phyloP scores from a whole-genome alignment of 2,888 invertebrate species.

The Lepidochrysops patricia region DNA sequence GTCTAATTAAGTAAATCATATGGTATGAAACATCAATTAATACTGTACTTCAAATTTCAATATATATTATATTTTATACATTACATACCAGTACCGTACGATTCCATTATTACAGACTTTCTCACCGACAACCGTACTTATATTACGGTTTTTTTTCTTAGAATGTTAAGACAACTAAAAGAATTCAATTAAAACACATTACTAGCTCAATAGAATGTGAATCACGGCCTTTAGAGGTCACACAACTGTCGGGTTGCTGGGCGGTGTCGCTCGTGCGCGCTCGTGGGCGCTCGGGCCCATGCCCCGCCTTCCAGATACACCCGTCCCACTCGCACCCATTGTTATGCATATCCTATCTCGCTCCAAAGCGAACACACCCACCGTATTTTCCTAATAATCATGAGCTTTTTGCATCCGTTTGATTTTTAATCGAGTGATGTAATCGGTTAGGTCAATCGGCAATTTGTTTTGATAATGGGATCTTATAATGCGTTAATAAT shows the following conservation, averaged over 20 bases:
- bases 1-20: no score
- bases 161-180: no score
- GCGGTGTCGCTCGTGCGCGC: conserved; percentile 57
- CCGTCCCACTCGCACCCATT: conserved; percentile 32
- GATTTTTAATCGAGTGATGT: conserved; percentile 51
- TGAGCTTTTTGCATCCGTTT: conserved; percentile 27
- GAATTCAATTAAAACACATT: no score
- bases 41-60: no score
- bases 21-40: no score
- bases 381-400: conserved; percentile 58
- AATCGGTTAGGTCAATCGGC: neutral
- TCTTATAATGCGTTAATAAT: neutral
- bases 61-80: no score
- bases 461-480: neutral
- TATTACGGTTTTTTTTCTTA: no score
- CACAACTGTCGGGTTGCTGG: conserved; percentile 42
- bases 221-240: conserved; percentile 27
- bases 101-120: no score
- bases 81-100: no score
- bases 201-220: conserved; percentile 37
- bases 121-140: no score
- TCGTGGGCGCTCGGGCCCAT: conserved; percentile 48
- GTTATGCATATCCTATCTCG: conserved; percentile 37
- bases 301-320: conserved; percentile 47
- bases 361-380: conserved; percentile 23